These are phyloP conservation scores for Propithecus coquereli DNA, from an alignment of 2,113 vertebrate genomes.

Conservation along the genomic window DNA sequence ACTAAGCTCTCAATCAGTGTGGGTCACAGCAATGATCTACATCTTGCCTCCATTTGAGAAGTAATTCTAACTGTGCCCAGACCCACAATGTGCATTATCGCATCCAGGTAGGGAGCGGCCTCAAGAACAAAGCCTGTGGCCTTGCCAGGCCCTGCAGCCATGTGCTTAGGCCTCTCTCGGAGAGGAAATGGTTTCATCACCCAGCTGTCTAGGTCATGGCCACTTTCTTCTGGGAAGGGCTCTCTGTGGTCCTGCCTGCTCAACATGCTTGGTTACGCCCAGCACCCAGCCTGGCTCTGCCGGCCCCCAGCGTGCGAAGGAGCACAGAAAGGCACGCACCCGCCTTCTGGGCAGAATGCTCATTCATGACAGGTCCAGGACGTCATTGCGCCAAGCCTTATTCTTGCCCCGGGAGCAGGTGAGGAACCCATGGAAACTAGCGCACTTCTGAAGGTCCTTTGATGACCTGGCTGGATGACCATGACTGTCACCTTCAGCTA, in stretches of 20 bases:
- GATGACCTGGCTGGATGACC: neutral
- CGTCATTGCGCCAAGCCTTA: neutral
- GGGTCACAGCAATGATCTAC: neutral
- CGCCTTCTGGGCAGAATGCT: neutral
- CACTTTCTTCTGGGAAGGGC: conserved; percentile 64
- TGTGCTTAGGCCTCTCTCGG: neutral
- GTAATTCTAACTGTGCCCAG: conserved; percentile 42
- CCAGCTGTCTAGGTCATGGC: conserved; percentile 31
- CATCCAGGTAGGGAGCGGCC: conserved; percentile 54
- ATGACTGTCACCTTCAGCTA: neutral
- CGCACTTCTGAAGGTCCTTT: neutral
- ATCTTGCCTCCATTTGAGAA: conserved; percentile 16
- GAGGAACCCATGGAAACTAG: neutral
- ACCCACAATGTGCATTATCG: neutral
- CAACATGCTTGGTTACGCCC: neutral
- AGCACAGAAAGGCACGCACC: neutral
- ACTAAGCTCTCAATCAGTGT: neutral
- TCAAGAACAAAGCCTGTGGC: conserved; percentile 53
- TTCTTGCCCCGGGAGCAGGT: neutral
- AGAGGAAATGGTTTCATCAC: conserved; percentile 67
- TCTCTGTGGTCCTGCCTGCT: neutral
- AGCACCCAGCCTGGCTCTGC: neutral
- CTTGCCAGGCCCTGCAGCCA: conserved; percentile 48
- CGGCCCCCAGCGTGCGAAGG: neutral
- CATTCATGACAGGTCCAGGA: neutral